Evolutionary conservation across 2,888 invertebrate genomes (phyloP).

Genomic region (Trissoscelio sp.): DNA sequence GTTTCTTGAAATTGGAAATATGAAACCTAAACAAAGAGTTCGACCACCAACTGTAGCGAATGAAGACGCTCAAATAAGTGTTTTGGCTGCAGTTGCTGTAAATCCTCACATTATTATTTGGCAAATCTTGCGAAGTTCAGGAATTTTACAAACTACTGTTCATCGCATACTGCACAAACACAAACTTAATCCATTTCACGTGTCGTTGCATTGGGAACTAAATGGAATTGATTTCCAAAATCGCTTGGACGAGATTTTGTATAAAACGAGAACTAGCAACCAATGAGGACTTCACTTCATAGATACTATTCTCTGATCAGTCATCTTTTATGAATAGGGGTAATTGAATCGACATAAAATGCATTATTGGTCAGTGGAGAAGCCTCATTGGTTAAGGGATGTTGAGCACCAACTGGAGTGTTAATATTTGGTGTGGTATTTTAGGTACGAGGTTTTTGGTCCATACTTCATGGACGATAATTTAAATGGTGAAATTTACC

Average conservation of each 20-base stretch:
- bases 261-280: constrained; percentile 4
- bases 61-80: constrained; percentile 22
- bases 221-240: constrained; percentile 42
- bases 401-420: constrained; percentile 33
- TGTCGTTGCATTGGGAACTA: constrained; percentile 43
- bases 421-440: constrained; percentile 36
- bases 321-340: constrained; percentile 27
- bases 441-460: constrained; percentile 5
- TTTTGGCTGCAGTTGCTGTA: constrained; percentile 34
- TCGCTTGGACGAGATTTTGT: constrained; percentile 19
- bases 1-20: no score
- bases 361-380: constrained; percentile 35
- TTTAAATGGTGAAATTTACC: constrained; percentile 8
- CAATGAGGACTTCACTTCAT: constrained; percentile 22
- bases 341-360: constrained; percentile 30
- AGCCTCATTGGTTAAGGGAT: constrained; percentile 28
- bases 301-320: constrained; percentile 35
- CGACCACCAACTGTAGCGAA: no score
- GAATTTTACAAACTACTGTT: constrained; percentile 33
- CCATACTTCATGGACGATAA: constrained; percentile 18
- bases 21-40: no score
- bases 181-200: constrained; percentile 34
- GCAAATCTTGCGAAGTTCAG: constrained; percentile 29
- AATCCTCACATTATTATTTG: constrained; percentile 25
- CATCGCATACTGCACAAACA: constrained; percentile 26